A percentile compares a stretch with the other conserved stretches of the same genome.
Conservation (phyloP, 2,797 vertebrate species). For the Melanogrammus aeglefinus region DNA sequence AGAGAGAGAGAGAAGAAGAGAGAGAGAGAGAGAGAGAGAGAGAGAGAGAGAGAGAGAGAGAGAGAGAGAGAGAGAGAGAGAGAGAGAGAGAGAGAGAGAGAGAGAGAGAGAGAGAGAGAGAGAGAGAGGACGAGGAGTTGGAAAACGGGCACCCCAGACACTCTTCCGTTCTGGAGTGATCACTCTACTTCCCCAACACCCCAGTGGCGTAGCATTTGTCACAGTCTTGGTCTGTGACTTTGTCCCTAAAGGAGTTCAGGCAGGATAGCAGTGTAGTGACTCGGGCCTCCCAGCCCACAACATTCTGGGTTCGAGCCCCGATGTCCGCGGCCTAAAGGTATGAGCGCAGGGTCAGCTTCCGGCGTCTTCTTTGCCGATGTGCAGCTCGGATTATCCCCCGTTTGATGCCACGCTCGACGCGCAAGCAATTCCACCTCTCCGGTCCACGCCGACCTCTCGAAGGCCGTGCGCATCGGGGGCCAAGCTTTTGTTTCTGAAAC, state of each 20-base stretch:
- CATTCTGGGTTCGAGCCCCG: background rate
- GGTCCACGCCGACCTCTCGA: too few species aligned
- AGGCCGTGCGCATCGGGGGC: background rate
- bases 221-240: too few species aligned
- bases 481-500: background rate
- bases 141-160: background rate
- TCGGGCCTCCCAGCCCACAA: background rate
- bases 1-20: constrained; percentile 37
- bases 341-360: background rate
- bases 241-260: background rate
- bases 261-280: background rate
- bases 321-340: background rate
- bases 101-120: constrained; percentile 31
- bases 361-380: too few species aligned
- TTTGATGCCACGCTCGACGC: too few species aligned
- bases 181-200: background rate
- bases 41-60: constrained; percentile 31
- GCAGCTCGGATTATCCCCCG: too few species aligned
- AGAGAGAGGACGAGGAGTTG: background rate
- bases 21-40: background rate
- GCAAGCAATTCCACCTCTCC: too few species aligned
- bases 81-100: background rate
- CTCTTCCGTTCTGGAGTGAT: background rate
- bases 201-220: background rate
- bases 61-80: constrained; percentile 30